Evolutionary conservation across 1,140 invertebrate genomes (phyloP).

Genomic region (Probaryconus sp.): DNA sequence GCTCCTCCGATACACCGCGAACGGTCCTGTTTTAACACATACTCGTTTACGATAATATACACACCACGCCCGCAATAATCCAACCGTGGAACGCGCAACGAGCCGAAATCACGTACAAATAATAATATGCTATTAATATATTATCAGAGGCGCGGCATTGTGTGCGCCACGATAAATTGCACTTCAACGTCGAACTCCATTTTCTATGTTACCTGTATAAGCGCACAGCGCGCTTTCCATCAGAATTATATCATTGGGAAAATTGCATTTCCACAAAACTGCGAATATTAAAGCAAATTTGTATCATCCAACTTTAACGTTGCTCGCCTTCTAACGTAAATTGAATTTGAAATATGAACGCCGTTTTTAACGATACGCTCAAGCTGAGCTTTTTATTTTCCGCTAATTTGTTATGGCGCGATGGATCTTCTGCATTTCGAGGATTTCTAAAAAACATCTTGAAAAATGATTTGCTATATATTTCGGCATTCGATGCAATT

Average conservation of each 20-base stretch:
- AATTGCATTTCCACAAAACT: too few relatives aligned
- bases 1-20: constrained; percentile 57
- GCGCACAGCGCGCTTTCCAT: constrained; percentile 34
- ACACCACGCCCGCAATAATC: constrained; percentile 54
- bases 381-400: too few relatives aligned
- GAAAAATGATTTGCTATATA: too few relatives aligned
- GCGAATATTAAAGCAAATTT: constrained; percentile 35
- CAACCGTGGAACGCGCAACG: constrained; percentile 29
- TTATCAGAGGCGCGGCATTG: constrained; percentile 57
- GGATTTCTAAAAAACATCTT: too few relatives aligned
- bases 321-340: constrained; percentile 38
- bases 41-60: constrained; percentile 59
- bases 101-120: constrained; percentile 65
- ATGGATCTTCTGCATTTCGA: too few relatives aligned
- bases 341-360: constrained; percentile 40
- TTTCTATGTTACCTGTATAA: constrained; percentile 18
- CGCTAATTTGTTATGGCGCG: too few relatives aligned
- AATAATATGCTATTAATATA: constrained; percentile 70
- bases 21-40: constrained; percentile 52
- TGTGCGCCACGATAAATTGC: constrained; percentile 51
- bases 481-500: too few relatives aligned
- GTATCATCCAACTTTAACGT: constrained; percentile 10
- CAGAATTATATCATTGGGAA: constrained; percentile 32
- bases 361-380: too few relatives aligned
- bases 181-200: constrained; percentile 39